phyloP scores from a whole-genome alignment of 2,888 invertebrate genomes.

The Steromphala cineraria region DNA sequence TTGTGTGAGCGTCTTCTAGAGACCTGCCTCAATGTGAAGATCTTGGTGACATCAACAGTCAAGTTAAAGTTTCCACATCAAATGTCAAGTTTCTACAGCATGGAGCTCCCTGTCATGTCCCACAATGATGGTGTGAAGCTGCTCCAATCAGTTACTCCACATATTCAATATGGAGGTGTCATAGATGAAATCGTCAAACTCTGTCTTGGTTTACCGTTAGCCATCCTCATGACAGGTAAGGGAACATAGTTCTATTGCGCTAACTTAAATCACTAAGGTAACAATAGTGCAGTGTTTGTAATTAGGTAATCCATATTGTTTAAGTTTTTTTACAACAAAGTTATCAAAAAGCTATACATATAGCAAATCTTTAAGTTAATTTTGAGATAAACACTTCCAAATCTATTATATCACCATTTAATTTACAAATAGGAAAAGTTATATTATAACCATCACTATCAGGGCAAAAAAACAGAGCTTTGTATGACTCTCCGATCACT shows the following conservation, averaged over 20 bases:
- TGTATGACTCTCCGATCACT: too few species aligned
- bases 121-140: conserved; percentile 35
- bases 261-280: too few species aligned
- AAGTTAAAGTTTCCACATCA: conserved; percentile 28
- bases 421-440: too few species aligned
- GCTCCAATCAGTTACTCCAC: conserved; percentile 31
- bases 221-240: conserved; percentile 41
- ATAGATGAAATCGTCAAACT: conserved; percentile 38
- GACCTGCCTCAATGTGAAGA: conserved; percentile 33
- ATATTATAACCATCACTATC: too few species aligned
- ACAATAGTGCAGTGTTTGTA: too few species aligned
- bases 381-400: too few species aligned
- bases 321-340: too few species aligned
- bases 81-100: conserved; percentile 24
- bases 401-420: too few species aligned
- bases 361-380: too few species aligned
- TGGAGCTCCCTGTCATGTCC: conserved; percentile 34
- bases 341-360: too few species aligned
- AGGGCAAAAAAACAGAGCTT: too few species aligned
- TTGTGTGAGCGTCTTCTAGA: conserved; percentile 25
- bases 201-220: conserved; percentile 46
- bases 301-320: too few species aligned
- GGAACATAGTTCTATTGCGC: background rate
- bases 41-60: conserved; percentile 47
- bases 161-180: conserved; percentile 40